phyloP scores from a whole-genome alignment of 2,888 invertebrate species.

The Nomada fabriciana region DNA sequence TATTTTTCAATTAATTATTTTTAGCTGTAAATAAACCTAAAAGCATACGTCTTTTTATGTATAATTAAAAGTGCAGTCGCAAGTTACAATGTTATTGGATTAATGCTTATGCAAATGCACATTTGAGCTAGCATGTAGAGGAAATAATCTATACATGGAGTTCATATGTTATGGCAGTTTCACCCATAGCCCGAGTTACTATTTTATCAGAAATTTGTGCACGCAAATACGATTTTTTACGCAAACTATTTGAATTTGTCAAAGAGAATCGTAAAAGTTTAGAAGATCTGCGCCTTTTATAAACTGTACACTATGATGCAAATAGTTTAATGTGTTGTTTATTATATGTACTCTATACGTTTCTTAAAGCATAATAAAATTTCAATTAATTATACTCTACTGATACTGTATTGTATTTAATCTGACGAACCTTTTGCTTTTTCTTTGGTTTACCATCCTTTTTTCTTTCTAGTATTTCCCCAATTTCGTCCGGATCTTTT shows the following conservation, averaged over 20 bases:
- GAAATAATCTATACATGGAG: not conserved
- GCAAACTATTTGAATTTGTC: not conserved
- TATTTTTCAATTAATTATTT: slow-evolving; percentile 1
- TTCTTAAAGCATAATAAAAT: slow-evolving; percentile 36
- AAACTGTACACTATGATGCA: not conserved
- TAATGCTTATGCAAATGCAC: not conserved
- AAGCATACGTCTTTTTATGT: not conserved
- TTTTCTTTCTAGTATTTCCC: slow-evolving; percentile 85
- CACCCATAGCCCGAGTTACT: slow-evolving; percentile 1
- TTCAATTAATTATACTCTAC: slow-evolving; percentile 5
- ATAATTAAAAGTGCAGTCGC: slow-evolving; percentile 22
- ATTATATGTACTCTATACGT: slow-evolving; percentile 23
- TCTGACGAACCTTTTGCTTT: slow-evolving; percentile 43
- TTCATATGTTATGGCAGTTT: slow-evolving; percentile 32
- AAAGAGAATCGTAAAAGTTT: not conserved
- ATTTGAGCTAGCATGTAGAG: not conserved
- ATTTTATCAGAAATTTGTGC: slow-evolving; percentile 2
- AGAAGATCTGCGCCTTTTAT: slow-evolving; percentile 21
- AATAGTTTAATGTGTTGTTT: not conserved
- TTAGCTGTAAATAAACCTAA: slow-evolving; percentile 7
- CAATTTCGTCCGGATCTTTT: slow-evolving; percentile 92
- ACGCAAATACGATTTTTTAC: slow-evolving; percentile 19
- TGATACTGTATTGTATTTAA: slow-evolving; percentile 8
- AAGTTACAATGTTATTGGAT: slow-evolving; percentile 6
- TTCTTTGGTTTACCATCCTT: slow-evolving; percentile 77